These are phyloP conservation scores for Orthosia gracilis DNA, from an alignment of 2,888 invertebrate genomes.

Conservation along the genomic window DNA sequence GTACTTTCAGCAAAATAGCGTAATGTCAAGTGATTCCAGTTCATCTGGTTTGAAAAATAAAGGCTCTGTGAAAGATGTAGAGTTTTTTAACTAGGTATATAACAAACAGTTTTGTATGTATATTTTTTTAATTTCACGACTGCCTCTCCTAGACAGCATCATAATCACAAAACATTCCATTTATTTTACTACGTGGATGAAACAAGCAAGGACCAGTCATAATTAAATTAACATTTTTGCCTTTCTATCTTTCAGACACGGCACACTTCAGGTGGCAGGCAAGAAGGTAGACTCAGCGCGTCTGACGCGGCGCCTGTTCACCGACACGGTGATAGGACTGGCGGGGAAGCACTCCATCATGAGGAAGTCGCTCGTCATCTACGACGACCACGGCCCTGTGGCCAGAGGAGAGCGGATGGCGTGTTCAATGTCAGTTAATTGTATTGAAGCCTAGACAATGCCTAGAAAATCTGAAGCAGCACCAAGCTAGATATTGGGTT, in stretches of 20 bases:
- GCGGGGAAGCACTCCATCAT: conserved; percentile 94
- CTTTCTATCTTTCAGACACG: conserved; percentile 88
- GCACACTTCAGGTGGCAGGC: conserved; percentile 94
- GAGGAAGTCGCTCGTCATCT: conserved; percentile 96
- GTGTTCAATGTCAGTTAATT: conserved; percentile 94
- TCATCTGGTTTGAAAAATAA: no score
- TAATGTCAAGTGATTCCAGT: no score
- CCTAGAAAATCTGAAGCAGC: no score
- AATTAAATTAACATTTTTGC: neutral
- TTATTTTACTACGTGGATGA: neutral
- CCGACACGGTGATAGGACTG: conserved; percentile 94
- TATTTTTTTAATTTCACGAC: no score
- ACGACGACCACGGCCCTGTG: conserved; percentile 96
- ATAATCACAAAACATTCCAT: no score
- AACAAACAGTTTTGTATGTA: no score
- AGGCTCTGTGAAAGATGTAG: no score
- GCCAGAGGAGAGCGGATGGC: conserved; percentile 97
- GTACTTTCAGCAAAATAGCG: conserved; percentile 62
- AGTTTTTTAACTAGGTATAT: no score
- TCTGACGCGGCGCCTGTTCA: conserved; percentile 94
- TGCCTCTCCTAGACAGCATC: no score
- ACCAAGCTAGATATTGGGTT: no score
- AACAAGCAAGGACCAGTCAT: no score
- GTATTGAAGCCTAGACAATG: no score
- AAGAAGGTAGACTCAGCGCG: conserved; percentile 92